Evolutionary conservation across 2,888 invertebrate genomes (phyloP).

Genomic region (Zelleria hepariella): DNA sequence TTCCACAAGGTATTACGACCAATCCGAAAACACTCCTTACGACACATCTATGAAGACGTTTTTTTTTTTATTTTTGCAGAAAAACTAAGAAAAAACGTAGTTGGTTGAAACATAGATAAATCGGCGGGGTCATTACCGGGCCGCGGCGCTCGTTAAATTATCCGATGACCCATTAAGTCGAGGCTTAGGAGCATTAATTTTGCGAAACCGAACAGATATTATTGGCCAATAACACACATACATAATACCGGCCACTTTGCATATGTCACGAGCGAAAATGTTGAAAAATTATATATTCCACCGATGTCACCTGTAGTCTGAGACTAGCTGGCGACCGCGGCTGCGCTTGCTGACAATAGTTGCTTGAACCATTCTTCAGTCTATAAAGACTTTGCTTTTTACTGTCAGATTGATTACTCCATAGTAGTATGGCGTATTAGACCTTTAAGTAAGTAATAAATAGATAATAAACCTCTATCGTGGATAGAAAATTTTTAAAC

Average conservation of each 20-base stretch:
- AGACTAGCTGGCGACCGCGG: neutral
- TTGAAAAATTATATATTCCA: neutral
- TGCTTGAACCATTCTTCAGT: neutral
- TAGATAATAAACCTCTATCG: no score
- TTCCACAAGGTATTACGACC: no score
- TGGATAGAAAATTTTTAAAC: no score
- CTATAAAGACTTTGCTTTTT: no score
- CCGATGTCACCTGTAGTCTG: neutral
- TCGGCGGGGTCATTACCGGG: neutral
- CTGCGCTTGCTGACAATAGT: neutral
- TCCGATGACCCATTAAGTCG: constrained; percentile 25
- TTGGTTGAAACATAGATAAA: neutral
- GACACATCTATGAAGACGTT: neutral
- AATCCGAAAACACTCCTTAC: no score
- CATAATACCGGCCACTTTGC: neutral
- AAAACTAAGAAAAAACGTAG: neutral
- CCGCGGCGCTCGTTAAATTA: neutral
- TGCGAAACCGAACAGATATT: neutral
- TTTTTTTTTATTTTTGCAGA: neutral
- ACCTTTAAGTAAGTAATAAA: no score
- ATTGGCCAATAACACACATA: neutral
- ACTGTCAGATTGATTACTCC: no score
- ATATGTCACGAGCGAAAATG: neutral
- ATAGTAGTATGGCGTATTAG: no score
- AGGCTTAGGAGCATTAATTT: neutral